phyloP scores from a whole-genome alignment of 2,888 invertebrate species.

The Lysandra coridon region DNA sequence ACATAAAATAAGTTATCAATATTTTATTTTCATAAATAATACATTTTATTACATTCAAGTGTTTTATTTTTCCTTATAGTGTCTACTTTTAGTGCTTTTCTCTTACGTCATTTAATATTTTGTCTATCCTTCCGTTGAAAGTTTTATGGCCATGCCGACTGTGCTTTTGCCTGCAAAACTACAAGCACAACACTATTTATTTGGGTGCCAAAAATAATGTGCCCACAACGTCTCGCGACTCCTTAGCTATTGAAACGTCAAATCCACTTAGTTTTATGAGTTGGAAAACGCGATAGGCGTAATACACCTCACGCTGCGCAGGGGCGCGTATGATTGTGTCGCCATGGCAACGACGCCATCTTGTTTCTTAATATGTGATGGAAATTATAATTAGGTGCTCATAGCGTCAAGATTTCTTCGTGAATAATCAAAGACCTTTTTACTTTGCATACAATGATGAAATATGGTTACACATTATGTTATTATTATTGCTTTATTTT shows the following conservation, averaged over 20 bases:
- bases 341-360: conserved; percentile 40
- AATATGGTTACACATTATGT: background rate
- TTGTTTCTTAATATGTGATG: background rate
- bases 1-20: no score
- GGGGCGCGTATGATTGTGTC: conserved; percentile 44
- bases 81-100: no score
- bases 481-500: no score
- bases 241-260: conserved; percentile 70
- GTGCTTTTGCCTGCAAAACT: no score
- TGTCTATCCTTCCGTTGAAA: no score
- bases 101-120: no score
- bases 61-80: no score
- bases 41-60: no score
- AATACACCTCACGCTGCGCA: conserved; percentile 47
- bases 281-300: conserved; percentile 60
- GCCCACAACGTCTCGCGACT: conserved; percentile 44
- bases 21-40: no score
- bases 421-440: background rate
- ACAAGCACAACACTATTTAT: background rate
- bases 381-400: background rate
- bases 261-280: conserved; percentile 76
- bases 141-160: no score
- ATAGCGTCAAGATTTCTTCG: background rate
- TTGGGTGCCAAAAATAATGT: background rate
- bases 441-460: background rate